Percentiles rank a stretch among this genome's conserved stretches.
Conservation (phyloP, 2,797 vertebrate genomes). For the Phalanger gymnotis region DNA sequence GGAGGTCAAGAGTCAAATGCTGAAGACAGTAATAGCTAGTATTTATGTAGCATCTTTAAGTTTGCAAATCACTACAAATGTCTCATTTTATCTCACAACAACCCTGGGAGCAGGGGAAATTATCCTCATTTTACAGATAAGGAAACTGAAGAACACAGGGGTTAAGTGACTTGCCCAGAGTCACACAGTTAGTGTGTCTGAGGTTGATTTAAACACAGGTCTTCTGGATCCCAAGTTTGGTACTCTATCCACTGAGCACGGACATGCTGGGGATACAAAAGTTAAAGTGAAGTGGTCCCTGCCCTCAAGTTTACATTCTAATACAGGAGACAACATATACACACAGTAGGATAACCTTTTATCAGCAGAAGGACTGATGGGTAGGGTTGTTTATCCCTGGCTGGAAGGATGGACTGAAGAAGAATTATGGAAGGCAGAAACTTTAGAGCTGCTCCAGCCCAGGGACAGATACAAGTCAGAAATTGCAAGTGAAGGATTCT, state of each 20-base stretch:
- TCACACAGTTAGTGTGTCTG: background rate
- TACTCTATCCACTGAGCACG: background rate
- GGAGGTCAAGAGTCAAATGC: background rate
- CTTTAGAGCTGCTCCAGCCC: background rate
- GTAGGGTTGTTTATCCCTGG: background rate
- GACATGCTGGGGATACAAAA: background rate
- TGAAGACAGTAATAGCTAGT: background rate
- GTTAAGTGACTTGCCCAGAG: background rate
- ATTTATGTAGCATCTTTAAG: background rate
- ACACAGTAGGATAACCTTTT: background rate
- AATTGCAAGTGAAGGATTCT: background rate
- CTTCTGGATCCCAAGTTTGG: background rate
- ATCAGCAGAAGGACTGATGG: background rate
- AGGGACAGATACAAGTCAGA: background rate
- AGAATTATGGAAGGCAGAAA: background rate
- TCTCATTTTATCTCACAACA: background rate
- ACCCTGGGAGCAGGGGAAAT: background rate
- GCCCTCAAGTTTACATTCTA: background rate
- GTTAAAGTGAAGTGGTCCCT: background rate
- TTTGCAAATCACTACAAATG: background rate
- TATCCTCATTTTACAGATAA: background rate
- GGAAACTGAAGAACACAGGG: background rate
- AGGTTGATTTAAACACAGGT: background rate
- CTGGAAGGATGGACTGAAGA: background rate
- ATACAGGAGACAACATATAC: background rate